Evolutionary conservation across 2,888 invertebrate genomes (phyloP), one percentile per base, ranked within the genome.

Genomic region (Nasonovia ribisnigri): DNA sequence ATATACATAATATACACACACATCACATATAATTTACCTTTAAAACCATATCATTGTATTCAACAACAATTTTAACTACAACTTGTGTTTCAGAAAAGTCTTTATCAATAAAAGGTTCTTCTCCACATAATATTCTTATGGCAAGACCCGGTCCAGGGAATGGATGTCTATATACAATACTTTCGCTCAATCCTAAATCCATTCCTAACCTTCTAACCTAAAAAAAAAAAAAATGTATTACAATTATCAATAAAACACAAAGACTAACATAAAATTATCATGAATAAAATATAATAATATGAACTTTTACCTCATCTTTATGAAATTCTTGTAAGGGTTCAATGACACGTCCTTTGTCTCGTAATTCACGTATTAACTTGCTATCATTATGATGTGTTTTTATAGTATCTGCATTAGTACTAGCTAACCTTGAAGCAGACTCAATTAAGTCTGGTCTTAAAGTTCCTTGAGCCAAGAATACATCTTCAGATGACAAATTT

Each of bases 341-440:
- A 26, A 99, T 98, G 43, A 99, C 99, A 93, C 98, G 97, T 26
- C 99, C 95, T 95, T 96, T 95, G 51, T 96, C 96, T 94, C 97
- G 95, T 84, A 96, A 96, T 95, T 97, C 96, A 94, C 99, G 96
- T 94, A 99, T 99, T 94, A 99, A 96, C 95, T 98, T 99, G 26
- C 99, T 99, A 96, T 99, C 99, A 96, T 99, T 99, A 96, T 99
- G 99, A 96, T 99, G 99, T 51, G 99, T 99, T 96, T 99, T 99
- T 95, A 99, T 99, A 54, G 98, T 98, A 95, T 99, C 98, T 1
- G 99, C 99, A 96, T 95, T 95, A 95, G 96, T 96, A 95, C 98
- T 99, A 95, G 97, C 98, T 95, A 98, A 95, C 94, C 97, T 96
- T 5, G 99, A 99, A 16, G 99, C 99, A 36, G 99, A 99, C 96